Base-by-base conservation (phyloP, 2,797 vertebrate species). In the Echeneis naucrates region DNA sequence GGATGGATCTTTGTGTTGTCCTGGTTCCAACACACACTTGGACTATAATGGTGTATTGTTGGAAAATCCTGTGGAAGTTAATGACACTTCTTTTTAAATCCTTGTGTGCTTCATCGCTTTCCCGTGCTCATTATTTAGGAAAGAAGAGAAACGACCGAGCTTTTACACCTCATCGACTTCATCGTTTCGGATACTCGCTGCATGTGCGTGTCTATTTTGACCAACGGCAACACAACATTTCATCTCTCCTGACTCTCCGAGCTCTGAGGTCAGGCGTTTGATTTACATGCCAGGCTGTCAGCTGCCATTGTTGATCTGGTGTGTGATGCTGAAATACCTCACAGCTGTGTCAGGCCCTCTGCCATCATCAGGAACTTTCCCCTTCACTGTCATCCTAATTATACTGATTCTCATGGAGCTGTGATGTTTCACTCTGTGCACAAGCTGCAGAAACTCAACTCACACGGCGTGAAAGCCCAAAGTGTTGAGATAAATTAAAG, bases 241-340 rank as follows among this genome's bases (percentile, higher is more conserved):
- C 32, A 52, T 2, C n/a, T 16, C 7, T 45, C 14, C 12, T 54
- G 38, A 48, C 45, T 50, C 23, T 37, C 11, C 7, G 14, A 33
- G 68, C n/a, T 56, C 47, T 8, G 6, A 24, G 19, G 17, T 12
- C 60, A 50, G 33, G 23, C 23, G 53, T 61, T 54, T 75, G 47
- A 56, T 23, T 12, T 55, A 16, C 21, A 55, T 52, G 62, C 68
- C 47, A 77, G 78, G 64, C 37, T 27, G 44, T 30, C 47, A 50
- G 62, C 40, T 65, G n/a, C 48, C 59, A 63, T 21, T 61, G 74
- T 38, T 73, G 71, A 47, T 44, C 32, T 60, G 2, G 73, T 3
- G 74, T 76, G 73, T 35, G 45, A 57, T 56, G 51, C 53, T 48
- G 64, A 85, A 86, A 89, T 66, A 54, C 60, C 55, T 40, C 40